These are phyloP conservation scores for Danaus melanippus DNA, from an alignment of 1,140 invertebrate genomes.

Conservation along the genomic window DNA sequence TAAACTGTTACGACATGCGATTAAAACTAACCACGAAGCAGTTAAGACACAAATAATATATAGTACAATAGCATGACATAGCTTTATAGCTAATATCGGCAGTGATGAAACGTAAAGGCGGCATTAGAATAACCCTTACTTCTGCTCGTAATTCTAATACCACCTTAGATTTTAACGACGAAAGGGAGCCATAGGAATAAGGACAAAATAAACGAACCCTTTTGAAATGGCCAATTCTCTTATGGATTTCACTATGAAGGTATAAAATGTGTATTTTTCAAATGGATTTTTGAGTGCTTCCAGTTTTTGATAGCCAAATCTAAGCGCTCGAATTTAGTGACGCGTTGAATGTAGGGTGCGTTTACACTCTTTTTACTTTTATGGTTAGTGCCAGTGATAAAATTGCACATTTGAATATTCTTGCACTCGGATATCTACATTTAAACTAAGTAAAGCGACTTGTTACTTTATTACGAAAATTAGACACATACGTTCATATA, in stretches of 20 bases:
- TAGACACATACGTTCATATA: slow-evolving; percentile 2
- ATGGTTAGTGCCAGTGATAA: slow-evolving; percentile 53
- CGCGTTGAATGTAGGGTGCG: slow-evolving; percentile 35
- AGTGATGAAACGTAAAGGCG: slow-evolving; percentile 32
- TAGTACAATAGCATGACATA: slow-evolving; percentile 31
- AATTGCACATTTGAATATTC: slow-evolving; percentile 55
- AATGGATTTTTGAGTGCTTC: slow-evolving; percentile 72
- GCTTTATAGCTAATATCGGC: slow-evolving; percentile 52
- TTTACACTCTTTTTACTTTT: slow-evolving; percentile 67
- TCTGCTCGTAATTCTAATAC: slow-evolving; percentile 40
- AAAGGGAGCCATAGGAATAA: slow-evolving; percentile 29
- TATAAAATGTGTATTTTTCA: slow-evolving; percentile 68
- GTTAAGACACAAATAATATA: slow-evolving; percentile 31
- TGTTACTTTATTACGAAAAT: slow-evolving; percentile 19
- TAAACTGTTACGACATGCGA: slow-evolving; percentile 59
- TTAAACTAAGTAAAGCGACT: slow-evolving; percentile 23
- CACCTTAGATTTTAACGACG: slow-evolving; percentile 43
- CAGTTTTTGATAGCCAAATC: slow-evolving; percentile 69
- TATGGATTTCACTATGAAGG: slow-evolving; percentile 29
- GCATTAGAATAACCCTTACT: slow-evolving; percentile 40
- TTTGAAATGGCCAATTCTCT: slow-evolving; percentile 39
- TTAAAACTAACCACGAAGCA: slow-evolving; percentile 56
- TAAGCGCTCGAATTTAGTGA: slow-evolving; percentile 62
- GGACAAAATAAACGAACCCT: slow-evolving; percentile 46
- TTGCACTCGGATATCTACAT: slow-evolving; percentile 15